Evolutionary conservation across 2,113 vertebrate species (phyloP).

Genomic region (Anas platyrhynchos): DNA sequence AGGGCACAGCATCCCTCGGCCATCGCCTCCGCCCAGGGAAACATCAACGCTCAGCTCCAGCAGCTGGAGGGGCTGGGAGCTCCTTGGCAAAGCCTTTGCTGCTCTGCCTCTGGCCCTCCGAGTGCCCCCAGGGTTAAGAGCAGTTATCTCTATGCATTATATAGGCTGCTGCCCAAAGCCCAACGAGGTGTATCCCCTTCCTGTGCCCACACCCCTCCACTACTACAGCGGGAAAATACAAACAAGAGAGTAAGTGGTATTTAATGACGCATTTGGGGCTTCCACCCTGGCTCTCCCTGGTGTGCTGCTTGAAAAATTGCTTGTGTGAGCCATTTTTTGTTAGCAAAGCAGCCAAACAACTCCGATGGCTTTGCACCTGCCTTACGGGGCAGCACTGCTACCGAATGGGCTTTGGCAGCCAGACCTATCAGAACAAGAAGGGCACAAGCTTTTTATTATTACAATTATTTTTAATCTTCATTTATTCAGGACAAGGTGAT

Average conservation of each 20-base stretch:
- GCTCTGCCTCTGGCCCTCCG: not conserved
- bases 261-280: fast-evolving
- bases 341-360: not conserved
- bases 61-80: fast-evolving
- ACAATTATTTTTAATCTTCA: not conserved
- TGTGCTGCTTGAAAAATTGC: not conserved
- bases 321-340: not conserved
- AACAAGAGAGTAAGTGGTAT: not conserved
- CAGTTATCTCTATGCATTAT: fast-evolving
- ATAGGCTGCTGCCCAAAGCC: fast-evolving
- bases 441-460: not conserved
- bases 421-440: not conserved
- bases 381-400: not conserved
- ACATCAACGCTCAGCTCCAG: not conserved
- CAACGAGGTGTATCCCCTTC: not conserved
- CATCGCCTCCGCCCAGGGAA: fast-evolving
- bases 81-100: not conserved
- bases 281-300: not conserved
- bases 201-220: fast-evolving
- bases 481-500: slow-evolving; percentile 55
- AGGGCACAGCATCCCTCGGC: not conserved
- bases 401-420: not conserved
- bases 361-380: not conserved
- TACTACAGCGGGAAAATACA: not conserved
- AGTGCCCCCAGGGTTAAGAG: fast-evolving